phyloP scores from a whole-genome alignment of 2,888 invertebrate species.

The Lycaena phlaeas region DNA sequence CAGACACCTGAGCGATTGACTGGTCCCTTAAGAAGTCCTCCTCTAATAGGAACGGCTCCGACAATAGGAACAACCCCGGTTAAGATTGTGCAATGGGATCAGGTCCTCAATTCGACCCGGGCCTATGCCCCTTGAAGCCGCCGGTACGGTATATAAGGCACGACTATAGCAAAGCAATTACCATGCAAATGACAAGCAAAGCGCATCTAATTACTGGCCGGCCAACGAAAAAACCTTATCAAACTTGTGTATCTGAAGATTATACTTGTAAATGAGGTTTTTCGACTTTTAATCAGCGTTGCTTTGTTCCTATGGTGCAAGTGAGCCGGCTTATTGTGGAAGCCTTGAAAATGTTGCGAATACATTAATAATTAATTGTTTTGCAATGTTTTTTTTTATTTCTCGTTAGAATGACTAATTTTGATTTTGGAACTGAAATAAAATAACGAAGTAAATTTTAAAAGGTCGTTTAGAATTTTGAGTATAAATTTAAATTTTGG shows the following conservation, averaged over 20 bases:
- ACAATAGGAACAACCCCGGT: too few species aligned
- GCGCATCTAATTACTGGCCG: slow-evolving; percentile 16
- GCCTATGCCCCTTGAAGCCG: too few species aligned
- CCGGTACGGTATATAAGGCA: too few species aligned
- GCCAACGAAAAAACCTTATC: slow-evolving; percentile 20
- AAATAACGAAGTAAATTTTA: too few species aligned
- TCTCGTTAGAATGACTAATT: not conserved
- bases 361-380: not conserved
- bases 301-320: slow-evolving; percentile 7
- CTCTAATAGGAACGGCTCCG: too few species aligned
- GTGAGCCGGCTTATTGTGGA: not conserved
- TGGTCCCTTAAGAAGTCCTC: too few species aligned
- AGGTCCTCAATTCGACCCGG: too few species aligned
- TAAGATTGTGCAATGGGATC: too few species aligned
- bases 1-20: too few species aligned
- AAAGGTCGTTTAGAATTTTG: too few species aligned
- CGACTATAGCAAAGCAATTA: slow-evolving; percentile 15
- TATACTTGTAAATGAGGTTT: slow-evolving; percentile 11
- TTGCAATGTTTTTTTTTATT: not conserved
- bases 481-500: too few species aligned
- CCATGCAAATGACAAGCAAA: slow-evolving; percentile 20
- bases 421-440: too few species aligned
- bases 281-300: slow-evolving; percentile 10
- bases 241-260: slow-evolving; percentile 19
- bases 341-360: not conserved